Conservation (phyloP, 2,888 invertebrate species). For the Nematopogon swammerdamellus region DNA sequence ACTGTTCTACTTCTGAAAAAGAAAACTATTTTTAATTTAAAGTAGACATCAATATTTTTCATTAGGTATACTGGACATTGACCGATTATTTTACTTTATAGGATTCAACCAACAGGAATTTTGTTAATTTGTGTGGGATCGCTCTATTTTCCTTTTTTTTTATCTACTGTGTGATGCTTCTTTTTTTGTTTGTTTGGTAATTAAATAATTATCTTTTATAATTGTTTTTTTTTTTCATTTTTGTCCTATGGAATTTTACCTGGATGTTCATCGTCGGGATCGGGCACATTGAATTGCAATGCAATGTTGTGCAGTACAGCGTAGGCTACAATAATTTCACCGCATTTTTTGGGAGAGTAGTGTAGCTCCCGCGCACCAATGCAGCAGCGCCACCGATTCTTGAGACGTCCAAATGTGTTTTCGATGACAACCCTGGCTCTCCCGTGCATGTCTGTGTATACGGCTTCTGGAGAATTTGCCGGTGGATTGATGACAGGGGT, state of each 20-base stretch:
- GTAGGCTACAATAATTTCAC: constrained; percentile 11
- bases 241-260: background rate
- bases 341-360: constrained; percentile 9
- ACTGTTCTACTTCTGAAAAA: background rate
- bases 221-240: too few species aligned
- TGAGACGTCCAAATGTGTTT: constrained; percentile 9
- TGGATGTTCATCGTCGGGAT: background rate
- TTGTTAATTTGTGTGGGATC: too few species aligned
- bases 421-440: constrained; percentile 8
- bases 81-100: too few species aligned
- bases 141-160: too few species aligned
- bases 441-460: constrained; percentile 6
- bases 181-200: too few species aligned
- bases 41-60: too few species aligned
- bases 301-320: constrained; percentile 10
- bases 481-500: constrained; percentile 9
- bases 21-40: background rate
- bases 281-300: background rate
- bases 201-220: too few species aligned
- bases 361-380: constrained; percentile 9
- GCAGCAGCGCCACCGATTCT: constrained; percentile 11
- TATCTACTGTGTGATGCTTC: too few species aligned
- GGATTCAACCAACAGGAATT: too few species aligned
- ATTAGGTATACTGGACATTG: too few species aligned
- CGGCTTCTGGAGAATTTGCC: constrained; percentile 7